phyloP scores from a whole-genome alignment of 2,113 vertebrate species.

The Puma concolor region DNA sequence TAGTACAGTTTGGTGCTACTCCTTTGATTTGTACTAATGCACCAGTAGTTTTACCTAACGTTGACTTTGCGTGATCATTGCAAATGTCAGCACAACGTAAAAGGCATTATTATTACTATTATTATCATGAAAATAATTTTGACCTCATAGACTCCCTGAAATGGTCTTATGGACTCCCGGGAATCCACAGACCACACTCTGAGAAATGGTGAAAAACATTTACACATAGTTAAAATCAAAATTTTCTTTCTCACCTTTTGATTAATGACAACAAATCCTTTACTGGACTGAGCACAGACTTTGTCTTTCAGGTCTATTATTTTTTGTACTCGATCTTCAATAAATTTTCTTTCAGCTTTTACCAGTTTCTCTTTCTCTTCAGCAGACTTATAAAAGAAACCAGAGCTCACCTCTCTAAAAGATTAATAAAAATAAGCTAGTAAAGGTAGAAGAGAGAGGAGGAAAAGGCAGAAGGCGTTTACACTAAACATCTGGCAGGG shows the following conservation, averaged over 20 bases:
- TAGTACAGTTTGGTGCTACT: background rate
- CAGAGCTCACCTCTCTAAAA: slow-evolving; percentile 95
- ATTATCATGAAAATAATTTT: slow-evolving; percentile 36
- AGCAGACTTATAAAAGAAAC: slow-evolving; percentile 99
- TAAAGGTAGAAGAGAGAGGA: background rate
- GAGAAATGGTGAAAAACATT: slow-evolving; percentile 23
- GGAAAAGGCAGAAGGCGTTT: background rate
- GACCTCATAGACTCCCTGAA: background rate
- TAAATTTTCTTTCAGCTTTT: slow-evolving; percentile 96
- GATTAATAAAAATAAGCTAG: background rate
- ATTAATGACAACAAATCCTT: slow-evolving; percentile 97
- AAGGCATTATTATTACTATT: background rate
- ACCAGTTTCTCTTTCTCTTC: slow-evolving; percentile 95
- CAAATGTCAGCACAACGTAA: background rate
- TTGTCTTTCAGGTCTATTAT: slow-evolving; percentile 94
- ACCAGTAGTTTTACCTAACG: background rate
- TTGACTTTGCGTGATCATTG: background rate
- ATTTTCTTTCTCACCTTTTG: slow-evolving; percentile 93
- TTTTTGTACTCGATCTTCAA: slow-evolving; percentile 96
- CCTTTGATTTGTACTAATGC: background rate
- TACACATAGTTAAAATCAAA: slow-evolving; percentile 43
- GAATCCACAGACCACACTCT: background rate
- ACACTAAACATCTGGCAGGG: background rate
- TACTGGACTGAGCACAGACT: slow-evolving; percentile 90
- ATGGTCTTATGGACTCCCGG: background rate